Conservation (phyloP, 2,888 invertebrate genomes). For the Amphipoea oculea region DNA sequence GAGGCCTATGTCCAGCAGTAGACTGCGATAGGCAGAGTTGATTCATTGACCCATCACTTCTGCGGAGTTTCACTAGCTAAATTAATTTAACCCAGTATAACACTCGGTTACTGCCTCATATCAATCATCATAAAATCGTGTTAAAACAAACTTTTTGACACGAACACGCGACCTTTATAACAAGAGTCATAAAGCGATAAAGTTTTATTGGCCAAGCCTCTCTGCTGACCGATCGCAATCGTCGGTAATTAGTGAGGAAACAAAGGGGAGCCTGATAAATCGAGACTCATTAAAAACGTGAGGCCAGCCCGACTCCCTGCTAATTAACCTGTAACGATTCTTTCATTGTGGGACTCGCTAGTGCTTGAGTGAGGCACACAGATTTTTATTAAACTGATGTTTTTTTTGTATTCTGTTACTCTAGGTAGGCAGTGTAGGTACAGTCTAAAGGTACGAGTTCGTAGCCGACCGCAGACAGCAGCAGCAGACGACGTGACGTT, state of each 20-base stretch:
- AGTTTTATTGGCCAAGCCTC: conserved; percentile 33
- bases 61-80: background rate
- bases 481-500: no score
- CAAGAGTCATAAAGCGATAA: conserved; percentile 22
- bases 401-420: background rate
- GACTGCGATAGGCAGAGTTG: no score
- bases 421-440: no score
- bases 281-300: conserved; percentile 54
- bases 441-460: no score
- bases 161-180: background rate
- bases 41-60: no score
- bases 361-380: background rate
- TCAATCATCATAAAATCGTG: background rate
- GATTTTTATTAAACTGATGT: background rate
- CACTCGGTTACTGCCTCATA: background rate
- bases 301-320: conserved; percentile 23
- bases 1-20: no score
- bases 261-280: conserved; percentile 49
- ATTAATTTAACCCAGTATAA: background rate
- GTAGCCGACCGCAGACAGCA: no score
- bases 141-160: background rate
- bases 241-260: conserved; percentile 45
- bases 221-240: conserved; percentile 47
- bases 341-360: conserved; percentile 18
- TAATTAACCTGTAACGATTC: conserved; percentile 58